Evolutionary conservation across 2,113 vertebrate genomes (phyloP).

Genomic region (Ctenodactylus gundi): DNA sequence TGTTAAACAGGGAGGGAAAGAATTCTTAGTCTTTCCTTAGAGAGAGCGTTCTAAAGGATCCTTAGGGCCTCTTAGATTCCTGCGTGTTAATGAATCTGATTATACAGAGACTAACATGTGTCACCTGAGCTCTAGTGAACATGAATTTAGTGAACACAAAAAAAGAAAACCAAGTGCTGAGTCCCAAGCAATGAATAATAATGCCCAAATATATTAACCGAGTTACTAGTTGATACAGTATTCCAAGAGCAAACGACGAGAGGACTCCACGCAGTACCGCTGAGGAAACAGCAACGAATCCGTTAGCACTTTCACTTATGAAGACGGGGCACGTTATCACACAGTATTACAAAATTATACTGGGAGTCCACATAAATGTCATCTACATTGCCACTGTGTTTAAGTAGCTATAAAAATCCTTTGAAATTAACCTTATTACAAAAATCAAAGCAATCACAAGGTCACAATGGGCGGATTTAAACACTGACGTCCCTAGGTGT

Average conservation of each 20-base stretch:
- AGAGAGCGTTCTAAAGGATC: background rate
- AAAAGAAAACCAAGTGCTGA: conserved; percentile 13
- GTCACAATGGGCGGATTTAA: background rate
- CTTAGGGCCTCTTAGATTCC: background rate
- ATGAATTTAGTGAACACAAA: no score
- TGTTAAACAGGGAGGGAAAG: background rate
- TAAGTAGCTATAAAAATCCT: background rate
- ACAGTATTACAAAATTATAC: conserved; percentile 8
- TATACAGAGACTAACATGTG: background rate
- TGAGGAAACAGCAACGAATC: background rate
- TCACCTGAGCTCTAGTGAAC: background rate
- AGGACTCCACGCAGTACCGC: background rate
- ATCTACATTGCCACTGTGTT: background rate
- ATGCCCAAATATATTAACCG: background rate
- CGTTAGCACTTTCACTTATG: background rate
- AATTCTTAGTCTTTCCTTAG: background rate
- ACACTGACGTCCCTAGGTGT: background rate
- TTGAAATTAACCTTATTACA: conserved; percentile 27
- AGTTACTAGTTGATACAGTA: background rate
- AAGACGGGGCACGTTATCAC: no score
- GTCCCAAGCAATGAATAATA: no score
- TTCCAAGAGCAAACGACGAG: background rate
- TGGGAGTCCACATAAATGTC: background rate
- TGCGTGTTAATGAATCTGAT: background rate
- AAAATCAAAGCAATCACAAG: background rate